Evolutionary conservation across 2,113 vertebrate genomes (phyloP).

Genomic region (Brachypteracias leptosomus): DNA sequence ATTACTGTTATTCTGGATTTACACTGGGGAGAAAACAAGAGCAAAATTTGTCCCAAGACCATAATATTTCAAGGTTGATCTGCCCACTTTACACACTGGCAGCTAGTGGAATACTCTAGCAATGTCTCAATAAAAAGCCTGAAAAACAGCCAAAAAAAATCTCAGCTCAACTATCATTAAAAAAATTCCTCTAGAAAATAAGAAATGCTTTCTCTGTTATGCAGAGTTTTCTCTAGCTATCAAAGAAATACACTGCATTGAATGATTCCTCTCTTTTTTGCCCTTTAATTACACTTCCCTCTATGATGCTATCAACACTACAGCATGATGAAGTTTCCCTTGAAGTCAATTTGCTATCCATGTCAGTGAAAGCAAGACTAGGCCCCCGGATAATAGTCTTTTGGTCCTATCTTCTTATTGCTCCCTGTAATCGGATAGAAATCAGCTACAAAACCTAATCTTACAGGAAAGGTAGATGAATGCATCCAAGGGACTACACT

Average conservation of each 20-base stretch:
- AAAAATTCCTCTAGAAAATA: slow-evolving; percentile 15
- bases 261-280: not conserved
- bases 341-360: slow-evolving; percentile 30
- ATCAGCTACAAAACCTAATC: not conserved
- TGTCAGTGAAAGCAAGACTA: not conserved
- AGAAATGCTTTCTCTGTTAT: not conserved
- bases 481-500: not conserved
- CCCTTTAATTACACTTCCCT: slow-evolving; percentile 36
- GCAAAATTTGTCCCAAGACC: slow-evolving; percentile 7
- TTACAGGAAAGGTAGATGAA: not conserved
- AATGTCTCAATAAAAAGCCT: slow-evolving; percentile 24
- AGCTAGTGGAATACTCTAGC: slow-evolving; percentile 9
- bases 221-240: not conserved
- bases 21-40: slow-evolving; percentile 24
- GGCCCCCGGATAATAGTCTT: not conserved
- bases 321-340: slow-evolving; percentile 5
- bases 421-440: not conserved
- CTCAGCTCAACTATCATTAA: not conserved
- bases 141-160: not conserved
- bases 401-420: not conserved
- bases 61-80: not conserved
- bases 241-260: slow-evolving; percentile 23
- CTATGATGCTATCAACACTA: slow-evolving; percentile 5
- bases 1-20: slow-evolving; percentile 28
- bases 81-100: not conserved